A percentile compares a stretch with the other conserved stretches of the same genome.
phyloP scores from a whole-genome alignment of 2,797 vertebrate species.

The Mycteria americana region DNA sequence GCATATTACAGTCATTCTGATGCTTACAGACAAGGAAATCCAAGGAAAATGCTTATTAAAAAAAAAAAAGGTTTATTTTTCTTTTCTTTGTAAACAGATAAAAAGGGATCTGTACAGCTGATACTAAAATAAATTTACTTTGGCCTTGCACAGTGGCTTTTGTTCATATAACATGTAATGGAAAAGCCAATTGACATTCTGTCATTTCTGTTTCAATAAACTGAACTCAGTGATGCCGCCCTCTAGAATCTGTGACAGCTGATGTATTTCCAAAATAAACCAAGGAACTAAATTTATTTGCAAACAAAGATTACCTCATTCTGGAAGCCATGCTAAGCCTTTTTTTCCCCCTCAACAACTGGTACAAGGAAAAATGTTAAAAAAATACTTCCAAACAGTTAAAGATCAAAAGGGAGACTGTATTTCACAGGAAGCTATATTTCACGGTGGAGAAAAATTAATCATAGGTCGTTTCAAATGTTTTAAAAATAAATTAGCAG shows the following conservation, averaged over 20 bases:
- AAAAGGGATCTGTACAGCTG: neutral
- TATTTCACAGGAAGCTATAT: neutral
- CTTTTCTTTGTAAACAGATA: neutral
- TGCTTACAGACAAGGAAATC: neutral
- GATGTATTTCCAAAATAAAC: conserved; percentile 40
- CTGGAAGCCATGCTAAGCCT: neutral
- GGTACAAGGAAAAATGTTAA: neutral
- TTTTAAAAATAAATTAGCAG: neutral
- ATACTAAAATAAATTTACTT: neutral
- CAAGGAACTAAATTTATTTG: conserved; percentile 42
- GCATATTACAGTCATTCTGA: neutral
- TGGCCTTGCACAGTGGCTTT: neutral
- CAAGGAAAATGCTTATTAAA: neutral
- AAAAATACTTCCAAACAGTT: neutral
- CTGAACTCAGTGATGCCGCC: neutral
- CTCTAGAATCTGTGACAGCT: conserved; percentile 16
- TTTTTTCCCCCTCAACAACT: neutral
- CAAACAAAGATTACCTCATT: conserved; percentile 54
- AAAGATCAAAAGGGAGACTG: neutral
- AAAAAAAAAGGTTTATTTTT: neutral
- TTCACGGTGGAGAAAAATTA: neutral
- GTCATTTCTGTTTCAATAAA: conserved; percentile 57
- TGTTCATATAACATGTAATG: neutral
- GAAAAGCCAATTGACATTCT: conserved; percentile 47
- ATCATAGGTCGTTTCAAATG: neutral